Evolutionary conservation across 2,888 invertebrate genomes (phyloP).

Genomic region (Melikaiella ostensackeni): DNA sequence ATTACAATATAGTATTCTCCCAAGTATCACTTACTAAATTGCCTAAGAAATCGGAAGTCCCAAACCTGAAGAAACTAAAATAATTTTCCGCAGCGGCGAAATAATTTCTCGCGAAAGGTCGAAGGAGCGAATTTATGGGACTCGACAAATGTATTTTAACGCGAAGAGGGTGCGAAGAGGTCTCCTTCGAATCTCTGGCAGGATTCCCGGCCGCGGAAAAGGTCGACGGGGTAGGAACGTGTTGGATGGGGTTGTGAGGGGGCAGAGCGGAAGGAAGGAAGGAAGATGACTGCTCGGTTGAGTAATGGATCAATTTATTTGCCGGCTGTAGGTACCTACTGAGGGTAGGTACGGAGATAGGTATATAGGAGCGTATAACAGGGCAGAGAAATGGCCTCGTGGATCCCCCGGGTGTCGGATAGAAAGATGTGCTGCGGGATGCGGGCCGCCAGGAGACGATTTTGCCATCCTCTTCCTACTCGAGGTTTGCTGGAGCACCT

Average conservation of each 20-base stretch:
- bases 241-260: slow-evolving; percentile 48
- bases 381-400: slow-evolving; percentile 68
- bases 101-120: slow-evolving; percentile 33
- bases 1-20: too few relatives aligned
- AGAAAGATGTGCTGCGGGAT: slow-evolving; percentile 73
- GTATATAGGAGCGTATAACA: slow-evolving; percentile 59
- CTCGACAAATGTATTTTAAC: slow-evolving; percentile 39
- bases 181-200: slow-evolving; percentile 62
- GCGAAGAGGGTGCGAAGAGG: slow-evolving; percentile 61
- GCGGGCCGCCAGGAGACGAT: slow-evolving; percentile 66
- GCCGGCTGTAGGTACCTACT: slow-evolving; percentile 65
- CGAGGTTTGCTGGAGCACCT: slow-evolving; percentile 48
- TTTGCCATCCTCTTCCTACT: slow-evolving; percentile 55
- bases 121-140: slow-evolving; percentile 31
- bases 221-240: slow-evolving; percentile 43
- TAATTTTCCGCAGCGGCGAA: slow-evolving; percentile 12
- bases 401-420: slow-evolving; percentile 69
- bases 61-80: neutral
- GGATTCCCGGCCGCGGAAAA: slow-evolving; percentile 61
- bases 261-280: slow-evolving; percentile 62
- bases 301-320: slow-evolving; percentile 76
- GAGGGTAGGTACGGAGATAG: slow-evolving; percentile 62
- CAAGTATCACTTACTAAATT: neutral
- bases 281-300: slow-evolving; percentile 73
- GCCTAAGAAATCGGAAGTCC: neutral